phyloP scores from a whole-genome alignment of 1,140 invertebrate genomes.

The Caenorhabditis elegans region DNA sequence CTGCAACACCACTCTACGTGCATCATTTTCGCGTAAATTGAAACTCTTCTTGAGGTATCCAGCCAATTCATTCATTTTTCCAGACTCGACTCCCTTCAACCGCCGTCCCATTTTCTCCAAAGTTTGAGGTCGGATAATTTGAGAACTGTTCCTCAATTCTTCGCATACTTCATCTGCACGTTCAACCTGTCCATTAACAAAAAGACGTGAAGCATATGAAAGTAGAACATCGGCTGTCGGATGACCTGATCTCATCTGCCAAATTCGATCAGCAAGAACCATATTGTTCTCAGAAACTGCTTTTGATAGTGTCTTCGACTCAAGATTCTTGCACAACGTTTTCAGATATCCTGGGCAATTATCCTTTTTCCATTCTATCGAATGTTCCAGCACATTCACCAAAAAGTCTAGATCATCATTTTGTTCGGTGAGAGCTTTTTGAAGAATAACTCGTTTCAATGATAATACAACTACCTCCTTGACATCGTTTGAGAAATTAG shows the following conservation, averaged over 20 bases:
- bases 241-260: slow-evolving; percentile 8
- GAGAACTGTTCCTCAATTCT: background rate
- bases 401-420: background rate
- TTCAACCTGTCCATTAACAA: background rate
- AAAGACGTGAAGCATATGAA: slow-evolving; percentile 6
- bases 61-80: background rate
- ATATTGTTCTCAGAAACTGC: background rate
- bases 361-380: background rate
- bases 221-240: background rate
- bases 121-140: background rate
- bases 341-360: background rate
- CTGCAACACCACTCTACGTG: background rate
- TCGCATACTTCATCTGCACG: slow-evolving; percentile 15
- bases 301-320: background rate
- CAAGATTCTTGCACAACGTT: background rate
- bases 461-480: background rate
- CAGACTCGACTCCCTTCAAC: background rate
- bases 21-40: background rate
- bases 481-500: background rate
- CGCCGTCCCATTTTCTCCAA: background rate
- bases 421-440: background rate
- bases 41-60: background rate
- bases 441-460: slow-evolving; percentile 2
- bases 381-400: background rate
- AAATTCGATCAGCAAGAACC: slow-evolving; percentile 6